phyloP scores from a whole-genome alignment of 1,140 invertebrate genomes.

The Tetragnatha versicolor region DNA sequence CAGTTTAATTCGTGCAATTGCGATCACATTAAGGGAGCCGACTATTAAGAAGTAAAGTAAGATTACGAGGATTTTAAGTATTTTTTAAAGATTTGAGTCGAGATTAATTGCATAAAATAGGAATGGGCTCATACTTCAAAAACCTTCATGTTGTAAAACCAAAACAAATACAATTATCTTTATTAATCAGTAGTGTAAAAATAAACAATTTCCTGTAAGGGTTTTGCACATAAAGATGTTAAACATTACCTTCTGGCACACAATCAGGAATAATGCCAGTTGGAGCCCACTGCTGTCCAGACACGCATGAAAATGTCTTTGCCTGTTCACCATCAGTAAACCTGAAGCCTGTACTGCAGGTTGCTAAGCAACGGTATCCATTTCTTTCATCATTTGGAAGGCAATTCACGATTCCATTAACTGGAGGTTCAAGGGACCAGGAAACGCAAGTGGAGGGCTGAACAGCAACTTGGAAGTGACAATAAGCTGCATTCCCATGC shows the following conservation, averaged over 20 bases:
- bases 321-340: slow-evolving; percentile 89
- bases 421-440: slow-evolving; percentile 88
- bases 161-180: too few species aligned
- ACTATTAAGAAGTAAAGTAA: too few species aligned
- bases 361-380: slow-evolving; percentile 86
- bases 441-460: slow-evolving; percentile 93
- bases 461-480: slow-evolving; percentile 87
- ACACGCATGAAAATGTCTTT: slow-evolving; percentile 85
- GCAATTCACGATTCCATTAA: slow-evolving; percentile 88
- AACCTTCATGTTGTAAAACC: too few species aligned
- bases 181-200: too few species aligned
- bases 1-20: too few species aligned
- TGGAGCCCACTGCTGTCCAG: slow-evolving; percentile 78
- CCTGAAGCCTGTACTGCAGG: slow-evolving; percentile 86
- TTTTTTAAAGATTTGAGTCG: too few species aligned
- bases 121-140: too few species aligned
- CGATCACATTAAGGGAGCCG: too few species aligned
- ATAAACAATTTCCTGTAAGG: too few species aligned
- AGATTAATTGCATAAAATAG: too few species aligned
- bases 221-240: too few species aligned
- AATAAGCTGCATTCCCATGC: slow-evolving; percentile 87
- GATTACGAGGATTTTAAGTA: too few species aligned
- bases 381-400: slow-evolving; percentile 72
- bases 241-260: slow-evolving; percentile 81
- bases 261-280: slow-evolving; percentile 89